Evolutionary conservation across 2,888 invertebrate species (phyloP).

Genomic region (Ochropleura plecta): DNA sequence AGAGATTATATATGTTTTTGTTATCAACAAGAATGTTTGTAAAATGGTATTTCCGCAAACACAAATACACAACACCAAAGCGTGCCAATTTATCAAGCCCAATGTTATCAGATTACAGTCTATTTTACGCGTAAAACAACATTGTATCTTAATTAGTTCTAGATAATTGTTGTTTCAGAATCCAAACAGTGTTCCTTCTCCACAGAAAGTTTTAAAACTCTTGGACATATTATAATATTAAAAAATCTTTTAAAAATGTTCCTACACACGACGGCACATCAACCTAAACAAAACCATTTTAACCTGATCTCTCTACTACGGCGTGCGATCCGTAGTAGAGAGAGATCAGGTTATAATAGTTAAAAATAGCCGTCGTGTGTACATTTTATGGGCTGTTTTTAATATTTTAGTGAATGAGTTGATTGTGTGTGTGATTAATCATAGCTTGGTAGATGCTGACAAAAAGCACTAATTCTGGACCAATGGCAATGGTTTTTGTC

Average conservation of each 20-base stretch:
- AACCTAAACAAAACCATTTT: no score
- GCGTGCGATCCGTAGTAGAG: no score
- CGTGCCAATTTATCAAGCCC: conserved; percentile 49
- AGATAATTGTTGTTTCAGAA: not conserved
- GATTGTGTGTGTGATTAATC: not conserved
- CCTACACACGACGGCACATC: no score
- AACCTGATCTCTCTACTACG: no score
- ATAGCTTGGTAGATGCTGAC: not conserved
- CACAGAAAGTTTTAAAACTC: not conserved
- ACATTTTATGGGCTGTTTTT: not conserved
- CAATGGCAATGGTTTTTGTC: not conserved
- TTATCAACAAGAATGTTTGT: conserved; percentile 5
- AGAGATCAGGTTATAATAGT: no score
- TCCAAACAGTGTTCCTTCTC: not conserved
- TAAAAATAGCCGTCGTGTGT: no score
- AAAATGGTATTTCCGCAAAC: conserved; percentile 30
- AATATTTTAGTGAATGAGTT: no score
- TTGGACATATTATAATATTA: not conserved
- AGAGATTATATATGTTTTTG: not conserved
- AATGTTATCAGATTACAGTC: conserved; percentile 42
- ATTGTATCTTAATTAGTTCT: conserved; percentile 12
- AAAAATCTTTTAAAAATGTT: not conserved
- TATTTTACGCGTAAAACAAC: not conserved
- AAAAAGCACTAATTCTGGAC: not conserved
- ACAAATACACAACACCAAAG: conserved; percentile 2